phyloP scores from a whole-genome alignment of 2,888 invertebrate genomes.

The Andricus quercusramuli region DNA sequence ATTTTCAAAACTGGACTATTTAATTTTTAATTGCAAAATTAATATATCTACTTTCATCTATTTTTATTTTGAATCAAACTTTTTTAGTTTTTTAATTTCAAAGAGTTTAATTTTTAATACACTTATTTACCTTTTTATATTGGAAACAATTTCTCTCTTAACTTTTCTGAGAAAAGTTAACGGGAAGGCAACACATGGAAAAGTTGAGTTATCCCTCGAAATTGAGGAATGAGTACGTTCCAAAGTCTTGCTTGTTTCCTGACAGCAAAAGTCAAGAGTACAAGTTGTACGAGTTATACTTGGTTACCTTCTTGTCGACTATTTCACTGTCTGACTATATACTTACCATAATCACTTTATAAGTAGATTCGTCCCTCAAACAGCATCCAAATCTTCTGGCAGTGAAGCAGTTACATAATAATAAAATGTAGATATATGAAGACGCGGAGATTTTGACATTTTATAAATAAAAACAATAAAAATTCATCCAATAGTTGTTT shows the following conservation, averaged over 20 bases:
- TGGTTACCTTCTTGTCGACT: background rate
- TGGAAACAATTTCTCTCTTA: background rate
- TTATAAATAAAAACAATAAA: background rate
- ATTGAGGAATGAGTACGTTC: conserved; percentile 1
- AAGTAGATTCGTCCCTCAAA: background rate
- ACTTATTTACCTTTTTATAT: background rate
- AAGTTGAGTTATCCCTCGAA: background rate
- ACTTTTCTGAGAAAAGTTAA: background rate
- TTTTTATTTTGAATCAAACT: too few species aligned
- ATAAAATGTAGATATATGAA: background rate
- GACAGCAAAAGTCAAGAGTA: background rate
- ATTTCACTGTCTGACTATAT: background rate
- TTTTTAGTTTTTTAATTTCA: too few species aligned
- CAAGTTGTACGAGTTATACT: background rate
- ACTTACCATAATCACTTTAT: background rate
- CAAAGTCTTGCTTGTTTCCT: background rate
- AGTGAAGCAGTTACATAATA: background rate
- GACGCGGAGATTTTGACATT: background rate
- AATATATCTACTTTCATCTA: too few species aligned
- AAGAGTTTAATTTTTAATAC: too few species aligned
- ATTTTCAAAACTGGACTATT: too few species aligned
- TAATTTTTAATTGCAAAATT: too few species aligned
- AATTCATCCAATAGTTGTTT: background rate
- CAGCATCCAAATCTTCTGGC: background rate
- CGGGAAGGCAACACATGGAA: background rate